Percentiles rank a stretch among this genome's conserved stretches.
Evolutionary conservation across 2,113 vertebrate species (phyloP).

Genomic region (Myotis davidii): DNA sequence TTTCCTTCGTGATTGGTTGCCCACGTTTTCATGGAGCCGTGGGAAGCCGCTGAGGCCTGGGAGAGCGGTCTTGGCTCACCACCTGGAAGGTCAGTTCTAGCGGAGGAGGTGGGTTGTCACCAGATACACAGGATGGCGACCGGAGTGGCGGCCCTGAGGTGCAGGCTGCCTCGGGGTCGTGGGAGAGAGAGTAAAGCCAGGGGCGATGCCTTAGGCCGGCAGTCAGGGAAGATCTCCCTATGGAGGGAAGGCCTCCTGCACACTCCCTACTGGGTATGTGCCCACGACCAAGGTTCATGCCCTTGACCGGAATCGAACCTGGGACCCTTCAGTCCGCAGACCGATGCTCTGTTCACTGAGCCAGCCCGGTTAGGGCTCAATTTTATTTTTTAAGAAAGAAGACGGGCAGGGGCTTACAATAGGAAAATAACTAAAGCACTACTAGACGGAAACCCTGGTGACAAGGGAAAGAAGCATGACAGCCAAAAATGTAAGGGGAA

Average conservation of each 20-base stretch:
- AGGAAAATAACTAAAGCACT: background rate
- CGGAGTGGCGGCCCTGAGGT: too few species aligned
- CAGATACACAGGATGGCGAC: background rate
- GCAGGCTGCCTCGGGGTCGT: background rate
- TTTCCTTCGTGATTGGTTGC: background rate
- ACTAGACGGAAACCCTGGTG: background rate
- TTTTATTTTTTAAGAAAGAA: background rate
- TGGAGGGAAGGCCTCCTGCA: background rate
- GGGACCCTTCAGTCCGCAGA: too few species aligned
- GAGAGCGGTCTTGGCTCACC: background rate
- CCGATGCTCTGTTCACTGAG: too few species aligned
- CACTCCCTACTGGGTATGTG: too few species aligned
- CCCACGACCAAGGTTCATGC: too few species aligned
- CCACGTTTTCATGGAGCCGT: background rate
- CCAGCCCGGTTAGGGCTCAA: too few species aligned
- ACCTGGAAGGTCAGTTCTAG: rapidly evolving
- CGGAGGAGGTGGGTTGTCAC: too few species aligned
- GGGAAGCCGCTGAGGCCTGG: background rate
- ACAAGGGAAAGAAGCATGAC: background rate
- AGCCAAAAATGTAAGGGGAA: background rate
- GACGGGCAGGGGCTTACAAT: background rate
- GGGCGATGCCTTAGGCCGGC: background rate
- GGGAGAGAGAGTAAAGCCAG: background rate
- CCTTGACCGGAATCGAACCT: too few species aligned
- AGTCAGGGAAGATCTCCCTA: background rate